Base-by-base conservation (phyloP, 2,113 vertebrate genomes). In the Ahaetulla prasina region DNA sequence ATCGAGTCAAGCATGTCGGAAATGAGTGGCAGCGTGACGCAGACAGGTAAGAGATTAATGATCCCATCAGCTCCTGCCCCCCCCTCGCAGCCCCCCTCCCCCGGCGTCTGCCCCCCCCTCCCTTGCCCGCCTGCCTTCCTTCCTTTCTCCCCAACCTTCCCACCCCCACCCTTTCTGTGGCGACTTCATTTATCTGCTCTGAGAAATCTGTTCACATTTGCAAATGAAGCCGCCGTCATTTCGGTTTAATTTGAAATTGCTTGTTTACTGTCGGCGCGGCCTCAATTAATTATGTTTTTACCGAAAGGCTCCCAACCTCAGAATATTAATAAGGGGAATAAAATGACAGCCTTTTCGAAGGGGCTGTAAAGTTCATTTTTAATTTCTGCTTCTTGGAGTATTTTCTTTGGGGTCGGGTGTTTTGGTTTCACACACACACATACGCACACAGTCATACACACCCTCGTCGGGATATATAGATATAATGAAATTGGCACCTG, bases 271-370 rank as follows among this genome's bases (percentile, higher is more conserved):
- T 99, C 99, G 99, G 98, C 98, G 98, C 98, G 98, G 98, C 98
- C 99, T 99, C 99, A 99, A 99, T 99, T 99, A 99, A 99, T 99
- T 99, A 99, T 98, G 98, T 99, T 99, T 98, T 99, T 98, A 98
- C 98, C 99, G 99, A 99, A 99, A 99, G 99, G 99, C 98, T 99
- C 99, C 99, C 99, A 99, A 99, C 99, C 99, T 99, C 98, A 97
- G 99, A 99, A 99, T 99, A 99, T 99, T 99, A 99, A 99, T 99
- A 99, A 99, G 98, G 98, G 98, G 98, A 98, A 98, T 98, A 98
- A 99, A 99, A 99, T 99, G 99, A 99, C 99, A 99, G 98, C 98
- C 98, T 98, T 98, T 60, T 98, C 92, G 95, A 96, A 98, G 98
- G 98, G 92, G 98, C 97, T 98, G 98, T 98, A 99, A 99, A 99